A percentile compares a stretch with the other conserved stretches of the same genome.
These are phyloP conservation scores for Mylabris sibirica DNA, from an alignment of 2,888 invertebrate genomes.

Conservation along the genomic window DNA sequence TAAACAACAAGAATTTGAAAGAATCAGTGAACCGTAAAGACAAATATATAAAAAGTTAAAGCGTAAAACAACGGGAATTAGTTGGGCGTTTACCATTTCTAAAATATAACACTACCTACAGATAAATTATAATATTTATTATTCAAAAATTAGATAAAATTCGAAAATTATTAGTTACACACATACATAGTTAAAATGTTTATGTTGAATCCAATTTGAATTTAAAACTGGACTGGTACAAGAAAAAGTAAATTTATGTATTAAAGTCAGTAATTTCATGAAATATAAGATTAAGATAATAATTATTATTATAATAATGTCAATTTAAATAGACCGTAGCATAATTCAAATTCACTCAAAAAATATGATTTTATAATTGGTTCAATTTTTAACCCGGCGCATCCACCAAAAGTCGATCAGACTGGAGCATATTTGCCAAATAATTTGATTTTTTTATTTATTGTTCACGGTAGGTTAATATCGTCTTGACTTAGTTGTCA, in stretches of 20 bases:
- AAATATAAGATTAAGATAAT: neutral
- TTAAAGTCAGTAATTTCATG: neutral
- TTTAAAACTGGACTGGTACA: too few relatives aligned
- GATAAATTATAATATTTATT: neutral
- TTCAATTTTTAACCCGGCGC: neutral
- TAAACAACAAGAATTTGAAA: neutral
- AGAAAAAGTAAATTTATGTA: neutral
- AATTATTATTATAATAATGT: neutral
- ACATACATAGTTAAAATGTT: neutral
- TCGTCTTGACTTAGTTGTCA: too few relatives aligned
- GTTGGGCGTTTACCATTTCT: slow-evolving; percentile 12
- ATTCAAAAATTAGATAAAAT: neutral
- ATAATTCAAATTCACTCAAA: neutral
- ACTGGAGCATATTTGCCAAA: too few relatives aligned
- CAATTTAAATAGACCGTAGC: neutral
- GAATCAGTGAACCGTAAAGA: slow-evolving; percentile 10
- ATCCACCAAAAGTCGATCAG: neutral
- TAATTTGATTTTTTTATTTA: too few relatives aligned
- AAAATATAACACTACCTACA: slow-evolving; percentile 5
- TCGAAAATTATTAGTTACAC: neutral
- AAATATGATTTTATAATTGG: neutral
- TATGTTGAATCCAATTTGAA: neutral
- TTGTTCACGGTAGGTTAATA: too few relatives aligned
- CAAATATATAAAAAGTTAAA: neutral
- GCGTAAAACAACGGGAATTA: slow-evolving; percentile 10